phyloP scores from a whole-genome alignment of 1,140 invertebrate genomes.

The Zaprionus taronus region DNA sequence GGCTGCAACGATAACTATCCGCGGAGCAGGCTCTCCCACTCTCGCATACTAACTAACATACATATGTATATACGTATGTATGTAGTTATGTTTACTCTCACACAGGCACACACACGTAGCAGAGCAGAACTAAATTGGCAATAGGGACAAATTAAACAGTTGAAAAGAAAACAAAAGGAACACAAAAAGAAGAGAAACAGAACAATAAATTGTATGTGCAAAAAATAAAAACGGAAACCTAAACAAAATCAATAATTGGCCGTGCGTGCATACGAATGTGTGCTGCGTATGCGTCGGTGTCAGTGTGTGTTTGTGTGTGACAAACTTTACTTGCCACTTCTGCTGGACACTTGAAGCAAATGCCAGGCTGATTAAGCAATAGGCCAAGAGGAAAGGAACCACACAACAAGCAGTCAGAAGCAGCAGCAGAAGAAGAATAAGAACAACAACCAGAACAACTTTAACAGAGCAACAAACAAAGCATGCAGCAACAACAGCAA shows the following conservation, averaged over 20 bases:
- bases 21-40: conserved; percentile 20
- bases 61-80: background rate
- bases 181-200: conserved; percentile 3
- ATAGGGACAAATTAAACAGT: conserved; percentile 14
- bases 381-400: conserved; percentile 11
- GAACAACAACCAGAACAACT: conserved; percentile 29
- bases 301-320: background rate
- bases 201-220: conserved; percentile 44
- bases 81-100: background rate
- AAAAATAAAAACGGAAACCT: conserved; percentile 21
- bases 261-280: conserved; percentile 37
- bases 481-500: conserved; percentile 46
- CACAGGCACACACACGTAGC: conserved; percentile 7
- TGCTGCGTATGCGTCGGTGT: conserved; percentile 25
- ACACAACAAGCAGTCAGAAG: background rate
- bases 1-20: conserved; percentile 27
- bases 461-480: conserved; percentile 1
- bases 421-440: background rate
- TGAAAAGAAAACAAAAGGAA: conserved; percentile 10
- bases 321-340: conserved; percentile 10
- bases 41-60: background rate
- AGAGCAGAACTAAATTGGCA: conserved; percentile 35
- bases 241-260: conserved; percentile 77
- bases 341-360: conserved; percentile 61
- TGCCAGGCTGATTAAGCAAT: conserved; percentile 61